Percentiles rank a stretch among this genome's conserved stretches.
Evolutionary conservation across 2,797 vertebrate genomes (phyloP).

Genomic region (Cercopithecus diana): DNA sequence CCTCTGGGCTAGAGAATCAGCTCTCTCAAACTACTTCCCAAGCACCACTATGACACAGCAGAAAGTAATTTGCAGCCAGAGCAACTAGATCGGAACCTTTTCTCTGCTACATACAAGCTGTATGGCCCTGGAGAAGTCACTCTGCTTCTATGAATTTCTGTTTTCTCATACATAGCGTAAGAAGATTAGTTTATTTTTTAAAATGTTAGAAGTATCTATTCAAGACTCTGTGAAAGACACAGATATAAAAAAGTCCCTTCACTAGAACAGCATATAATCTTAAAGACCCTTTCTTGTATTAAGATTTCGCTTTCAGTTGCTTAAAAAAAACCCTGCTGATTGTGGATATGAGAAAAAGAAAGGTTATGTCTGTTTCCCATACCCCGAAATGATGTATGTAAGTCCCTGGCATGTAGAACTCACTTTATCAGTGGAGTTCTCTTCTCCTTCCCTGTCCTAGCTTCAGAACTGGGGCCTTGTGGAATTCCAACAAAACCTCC

Average conservation of each 20-base stretch:
- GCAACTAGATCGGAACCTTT: neutral
- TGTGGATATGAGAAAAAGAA: neutral
- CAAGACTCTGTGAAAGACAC: conserved; percentile 1
- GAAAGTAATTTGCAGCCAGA: neutral
- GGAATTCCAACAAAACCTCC: conserved; percentile 36
- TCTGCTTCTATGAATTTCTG: neutral
- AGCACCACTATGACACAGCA: neutral
- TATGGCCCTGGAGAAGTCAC: neutral
- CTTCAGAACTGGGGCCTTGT: neutral
- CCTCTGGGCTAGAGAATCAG: neutral
- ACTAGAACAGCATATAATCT: neutral
- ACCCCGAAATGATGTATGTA: neutral
- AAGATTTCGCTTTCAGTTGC: neutral
- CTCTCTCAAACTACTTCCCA: neutral
- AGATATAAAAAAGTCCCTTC: neutral
- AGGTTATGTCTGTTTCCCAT: neutral
- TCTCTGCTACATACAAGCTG: neutral
- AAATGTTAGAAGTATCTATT: neutral
- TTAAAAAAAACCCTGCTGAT: neutral
- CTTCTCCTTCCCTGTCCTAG: neutral
- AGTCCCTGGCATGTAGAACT: neutral
- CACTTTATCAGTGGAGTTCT: neutral
- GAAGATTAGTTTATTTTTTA: neutral
- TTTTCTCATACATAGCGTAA: neutral
- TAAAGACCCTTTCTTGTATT: neutral